Percentiles rank a stretch among this genome's conserved stretches.
These are phyloP conservation scores for Graphium colonna DNA, from an alignment of 2,888 invertebrate species.

Conservation along the genomic window DNA sequence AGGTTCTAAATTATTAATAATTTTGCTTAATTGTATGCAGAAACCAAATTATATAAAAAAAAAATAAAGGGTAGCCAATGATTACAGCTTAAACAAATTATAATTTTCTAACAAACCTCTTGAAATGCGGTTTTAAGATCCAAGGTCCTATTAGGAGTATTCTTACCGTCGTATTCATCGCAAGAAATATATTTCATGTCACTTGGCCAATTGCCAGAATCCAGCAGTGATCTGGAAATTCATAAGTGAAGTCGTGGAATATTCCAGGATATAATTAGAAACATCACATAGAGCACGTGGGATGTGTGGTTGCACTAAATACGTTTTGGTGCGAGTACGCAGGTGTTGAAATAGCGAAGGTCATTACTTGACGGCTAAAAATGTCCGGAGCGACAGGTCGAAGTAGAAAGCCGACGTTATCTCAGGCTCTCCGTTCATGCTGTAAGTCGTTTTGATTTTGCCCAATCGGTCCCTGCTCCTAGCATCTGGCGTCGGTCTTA, in stretches of 20 bases:
- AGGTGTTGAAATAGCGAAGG: conserved; percentile 51
- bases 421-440: conserved; percentile 85
- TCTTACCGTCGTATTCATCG: conserved; percentile 88
- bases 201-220: conserved; percentile 86
- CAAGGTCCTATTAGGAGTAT: conserved; percentile 86
- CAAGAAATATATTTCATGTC: conserved; percentile 87
- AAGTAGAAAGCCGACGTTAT: conserved; percentile 93
- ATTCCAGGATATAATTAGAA: conserved; percentile 65
- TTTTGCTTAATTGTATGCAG: too few relatives aligned
- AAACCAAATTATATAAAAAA: too few relatives aligned
- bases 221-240: conserved; percentile 83
- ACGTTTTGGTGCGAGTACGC: conserved; percentile 43
- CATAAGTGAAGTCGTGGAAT: conserved; percentile 66
- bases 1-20: too few relatives aligned
- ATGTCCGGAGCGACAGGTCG: conserved; percentile 87
- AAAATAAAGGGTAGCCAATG: too few relatives aligned
- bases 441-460: conserved; percentile 85
- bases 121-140: conserved; percentile 85
- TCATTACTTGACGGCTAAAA: conserved; percentile 86
- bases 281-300: conserved; percentile 45
- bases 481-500: conserved; percentile 85
- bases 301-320: conserved; percentile 36
- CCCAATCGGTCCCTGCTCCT: conserved; percentile 85
- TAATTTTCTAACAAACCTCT: conserved; percentile 75
- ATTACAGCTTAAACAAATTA: too few relatives aligned